Evolutionary conservation across 2,888 invertebrate species (phyloP), one percentile per base, ranked within the genome.

Genomic region (Craniophora ligustri): DNA sequence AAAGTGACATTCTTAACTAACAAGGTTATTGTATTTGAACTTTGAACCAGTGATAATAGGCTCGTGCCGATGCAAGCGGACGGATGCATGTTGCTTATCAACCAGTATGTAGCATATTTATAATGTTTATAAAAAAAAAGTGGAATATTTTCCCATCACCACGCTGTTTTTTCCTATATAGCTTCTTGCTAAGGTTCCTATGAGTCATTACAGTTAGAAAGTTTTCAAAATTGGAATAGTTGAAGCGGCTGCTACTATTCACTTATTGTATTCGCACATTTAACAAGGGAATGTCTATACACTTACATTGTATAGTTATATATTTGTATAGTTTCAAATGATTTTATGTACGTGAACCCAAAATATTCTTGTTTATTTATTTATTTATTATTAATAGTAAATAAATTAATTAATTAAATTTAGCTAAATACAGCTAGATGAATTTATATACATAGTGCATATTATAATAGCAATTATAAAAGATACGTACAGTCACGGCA

Each of bases 11-110:
- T 70, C 59, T 48, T 56, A 70, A 71, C 72, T 72, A 78, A 71
- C 75, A 72, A 78, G 61, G 71, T 72, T 72, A 78, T 86, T 86
- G 84, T 87, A 78, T 82, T 76, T 73, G 84, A 82, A 87, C 89
- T 89, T 89, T 89, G 88, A 85, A 87, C 89, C 81, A 81, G 58
- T 44, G 63, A 76, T 88, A 87, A 89, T 90, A 89, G 87, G 88
- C 85, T 78, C 78, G 67, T 75, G 71, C 46, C 71, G 70, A 76
- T 72, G 68, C 76, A 58, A 70, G 77, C 79, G 81, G 79, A 78
- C 76, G 83, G 78, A 80, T 76, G 84, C 84, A 84, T 81, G 83
- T 75, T 76, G 80, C 84, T 87, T 89, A 89, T 89, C 89, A 48
- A 47, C 39, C 8, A 32, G 21, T 46, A 19, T 40, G 39, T 55